Conservation (phyloP, 92 coral and sea anemone genomes). For the Muricea muricata region DNA sequence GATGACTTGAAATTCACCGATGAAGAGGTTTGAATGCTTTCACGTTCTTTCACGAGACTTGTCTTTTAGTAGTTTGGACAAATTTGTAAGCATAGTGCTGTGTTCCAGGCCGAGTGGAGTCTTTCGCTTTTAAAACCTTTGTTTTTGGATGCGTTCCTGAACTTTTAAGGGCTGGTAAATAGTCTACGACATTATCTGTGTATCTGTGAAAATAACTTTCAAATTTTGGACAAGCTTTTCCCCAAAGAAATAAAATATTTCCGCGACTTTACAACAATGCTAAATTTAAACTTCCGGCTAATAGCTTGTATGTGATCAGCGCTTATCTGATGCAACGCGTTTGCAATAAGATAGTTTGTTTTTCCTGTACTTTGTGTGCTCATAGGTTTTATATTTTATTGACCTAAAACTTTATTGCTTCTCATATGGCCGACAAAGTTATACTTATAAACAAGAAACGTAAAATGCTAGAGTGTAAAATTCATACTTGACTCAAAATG, state of each 20-base stretch:
- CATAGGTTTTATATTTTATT: background rate
- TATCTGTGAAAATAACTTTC: background rate
- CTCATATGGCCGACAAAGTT: too few relatives aligned
- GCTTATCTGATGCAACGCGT: background rate
- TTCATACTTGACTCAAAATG: too few relatives aligned
- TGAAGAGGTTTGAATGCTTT: constrained; percentile 47
- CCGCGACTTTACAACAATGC: background rate
- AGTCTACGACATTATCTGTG: background rate
- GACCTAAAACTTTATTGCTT: background rate
- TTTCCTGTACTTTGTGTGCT: background rate
- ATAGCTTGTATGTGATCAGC: background rate
- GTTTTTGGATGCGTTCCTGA: background rate
- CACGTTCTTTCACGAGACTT: background rate
- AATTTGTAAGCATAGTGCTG: too few relatives aligned
- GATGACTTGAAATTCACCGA: constrained; percentile 75
- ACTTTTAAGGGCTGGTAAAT: background rate
- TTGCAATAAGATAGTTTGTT: background rate
- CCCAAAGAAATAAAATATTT: background rate
- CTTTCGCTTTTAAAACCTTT: background rate
- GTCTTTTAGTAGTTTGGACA: too few relatives aligned
- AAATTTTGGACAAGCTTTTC: background rate
- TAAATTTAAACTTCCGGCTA: background rate
- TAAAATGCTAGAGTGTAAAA: too few relatives aligned
- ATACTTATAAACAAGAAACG: too few relatives aligned
- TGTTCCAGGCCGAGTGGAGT: background rate